Conservation (phyloP, 2,888 invertebrate genomes). For the Volucella zonaria region DNA sequence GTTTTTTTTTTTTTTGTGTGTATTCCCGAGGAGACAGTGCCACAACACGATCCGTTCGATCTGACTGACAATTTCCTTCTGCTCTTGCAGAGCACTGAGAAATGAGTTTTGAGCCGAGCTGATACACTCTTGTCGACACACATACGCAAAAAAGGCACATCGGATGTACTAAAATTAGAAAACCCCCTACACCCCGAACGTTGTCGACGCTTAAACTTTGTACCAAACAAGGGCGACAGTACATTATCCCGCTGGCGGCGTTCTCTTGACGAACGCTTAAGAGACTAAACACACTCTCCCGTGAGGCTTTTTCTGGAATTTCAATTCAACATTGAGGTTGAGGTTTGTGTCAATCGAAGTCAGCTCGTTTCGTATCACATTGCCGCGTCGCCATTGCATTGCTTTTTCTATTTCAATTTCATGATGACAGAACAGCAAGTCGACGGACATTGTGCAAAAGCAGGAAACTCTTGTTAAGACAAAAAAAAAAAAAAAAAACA, state of each 20-base stretch:
- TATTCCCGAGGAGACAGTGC: neutral
- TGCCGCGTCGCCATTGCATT: slow-evolving; percentile 35
- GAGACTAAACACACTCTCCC: slow-evolving; percentile 30
- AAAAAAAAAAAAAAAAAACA: slow-evolving; percentile 3
- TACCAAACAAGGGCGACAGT: slow-evolving; percentile 25
- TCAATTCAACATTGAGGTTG: slow-evolving; percentile 7
- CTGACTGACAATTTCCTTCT: slow-evolving; percentile 28
- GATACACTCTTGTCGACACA: neutral
- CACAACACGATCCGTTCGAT: slow-evolving; percentile 39
- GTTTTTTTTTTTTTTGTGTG: neutral
- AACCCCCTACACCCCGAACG: too few species aligned
- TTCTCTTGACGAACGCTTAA: slow-evolving; percentile 33
- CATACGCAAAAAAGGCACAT: neutral
- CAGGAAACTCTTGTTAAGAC: slow-evolving; percentile 27
- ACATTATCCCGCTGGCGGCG: neutral
- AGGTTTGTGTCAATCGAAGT: slow-evolving; percentile 29
- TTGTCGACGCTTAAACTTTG: neutral
- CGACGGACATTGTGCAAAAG: slow-evolving; percentile 36
- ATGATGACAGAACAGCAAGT: slow-evolving; percentile 33
- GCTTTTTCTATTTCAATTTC: slow-evolving; percentile 8
- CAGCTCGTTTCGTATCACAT: slow-evolving; percentile 3
- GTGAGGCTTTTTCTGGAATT: slow-evolving; percentile 38
- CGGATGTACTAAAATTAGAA: too few species aligned
- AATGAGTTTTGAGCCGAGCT: slow-evolving; percentile 38
- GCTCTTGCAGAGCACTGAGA: neutral